Base-by-base conservation (phyloP, 2,888 invertebrate genomes). In the Lochmaea crataegi region DNA sequence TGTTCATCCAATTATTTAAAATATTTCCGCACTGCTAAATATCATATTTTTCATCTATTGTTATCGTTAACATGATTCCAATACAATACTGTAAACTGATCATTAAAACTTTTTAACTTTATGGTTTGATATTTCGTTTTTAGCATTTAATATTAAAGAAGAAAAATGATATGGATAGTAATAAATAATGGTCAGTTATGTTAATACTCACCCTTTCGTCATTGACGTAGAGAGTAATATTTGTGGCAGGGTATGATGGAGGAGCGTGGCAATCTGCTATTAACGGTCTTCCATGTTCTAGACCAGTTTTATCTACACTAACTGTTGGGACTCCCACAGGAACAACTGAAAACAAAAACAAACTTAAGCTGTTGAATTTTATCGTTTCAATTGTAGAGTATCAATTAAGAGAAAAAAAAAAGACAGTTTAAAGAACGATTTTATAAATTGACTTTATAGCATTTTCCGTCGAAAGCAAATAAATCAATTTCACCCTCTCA, bases 181-280 rank as follows among this genome's bases (percentile, higher is more conserved):
- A 2, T 22, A 7, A 32, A 32, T 32, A 0, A 32, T 32, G 7
- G 7, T 26, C n/a, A 16, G 0, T 18, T 64, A 26, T 48, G 14
- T 48, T 7, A 53, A 18, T 10, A 72, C 85, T 83, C 79, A 89
- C 89, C 88, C 87, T 87, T 81, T 89, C 89, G 78, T 91, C 91
- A 82, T 91, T 91, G 88, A 91, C 91, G 87, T 87, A 91, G 90
- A 91, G 90, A 81, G 91, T 91, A 82, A 91, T 87, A 80, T 91
- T 91, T 58, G 90, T 89, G 5, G 91, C 90, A 2, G 91, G 91
- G n/a, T 88, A 87, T 0, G 91, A 90, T 0, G 90, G 89, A 0
- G 90, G 90, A 0, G 91, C 90, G 0, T 89, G 88, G 76, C 91
- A 91, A 83, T 91, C 91, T 1, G 88, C 90, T 72, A 89, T 86